These are phyloP conservation scores for Drosophila truncata DNA, from an alignment of 1,140 invertebrate genomes.

Conservation along the genomic window DNA sequence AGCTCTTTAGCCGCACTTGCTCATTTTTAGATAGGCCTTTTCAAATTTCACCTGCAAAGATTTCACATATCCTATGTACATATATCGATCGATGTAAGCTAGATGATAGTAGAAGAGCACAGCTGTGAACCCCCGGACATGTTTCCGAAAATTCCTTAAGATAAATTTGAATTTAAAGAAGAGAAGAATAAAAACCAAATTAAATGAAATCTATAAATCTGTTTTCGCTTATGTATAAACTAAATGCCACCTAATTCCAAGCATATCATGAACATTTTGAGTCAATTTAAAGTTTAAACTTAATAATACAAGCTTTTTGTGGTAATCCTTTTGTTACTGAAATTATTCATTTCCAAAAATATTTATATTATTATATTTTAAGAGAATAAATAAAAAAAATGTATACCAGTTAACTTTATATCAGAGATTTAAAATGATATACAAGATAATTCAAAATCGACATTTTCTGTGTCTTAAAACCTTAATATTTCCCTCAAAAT, in stretches of 20 bases:
- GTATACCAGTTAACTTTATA: background rate
- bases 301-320: background rate
- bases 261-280: background rate
- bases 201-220: conserved; percentile 2
- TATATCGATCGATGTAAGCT: conserved; percentile 28
- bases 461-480: background rate
- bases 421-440: background rate
- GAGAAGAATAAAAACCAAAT: conserved; percentile 28
- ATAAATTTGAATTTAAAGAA: conserved; percentile 42
- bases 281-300: background rate
- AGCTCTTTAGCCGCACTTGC: conserved; percentile 5
- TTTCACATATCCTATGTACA: conserved; percentile 43
- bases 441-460: background rate
- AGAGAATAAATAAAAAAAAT: background rate
- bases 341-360: conserved; percentile 15
- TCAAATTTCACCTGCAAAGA: conserved; percentile 24
- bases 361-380: background rate
- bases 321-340: background rate
- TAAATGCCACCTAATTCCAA: background rate
- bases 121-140: conserved; percentile 41
- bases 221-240: background rate
- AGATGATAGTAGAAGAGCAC: conserved; percentile 25
- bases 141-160: conserved; percentile 51
- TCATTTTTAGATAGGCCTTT: conserved; percentile 16
- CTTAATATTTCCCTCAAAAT: too few relatives aligned